Evolutionary conservation across 1,140 invertebrate species (phyloP), one percentile per base, ranked within the genome.

Genomic region (Belonocnema kinseyi): DNA sequence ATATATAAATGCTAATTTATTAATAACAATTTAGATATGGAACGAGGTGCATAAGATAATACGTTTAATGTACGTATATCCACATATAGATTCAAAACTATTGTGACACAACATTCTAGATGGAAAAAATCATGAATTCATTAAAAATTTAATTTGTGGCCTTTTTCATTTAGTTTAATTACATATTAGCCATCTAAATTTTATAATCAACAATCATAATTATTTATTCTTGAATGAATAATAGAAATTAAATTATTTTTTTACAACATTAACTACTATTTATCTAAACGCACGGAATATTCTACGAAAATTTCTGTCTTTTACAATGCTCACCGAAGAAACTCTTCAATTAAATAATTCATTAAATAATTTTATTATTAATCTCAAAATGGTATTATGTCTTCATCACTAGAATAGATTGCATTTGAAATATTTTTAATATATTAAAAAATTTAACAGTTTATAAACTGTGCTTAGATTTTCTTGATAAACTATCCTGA

Each of bases 341-440:
- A 66, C 26, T n/a, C 21, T 16, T 40, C 21, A 66, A 21, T 58
- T 26, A 14, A 12, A 58, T 66, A 40, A 66, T 66, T n/a, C 11
- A 66, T 16, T 12, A 46, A 40, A 8, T n/a, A 40, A 33, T 46
- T 16, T 66, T 14, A 16, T 40, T 40, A 46, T 10, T 46, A 8
- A 46, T 66, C 58, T 33, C 2, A 66, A 40, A 14, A 66, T 66
- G 26, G 26, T 66, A 66, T 66, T 14, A 66, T 33, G 33, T 40
- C 40, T 66, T 66, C 61, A n/a, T 14, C 40, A 66, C 40, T 66
- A 66, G 40, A 66, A 66, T 66, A 66, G 26, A 66, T 66, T 66
- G 16, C 58, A 58, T 72, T 73, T 56, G 50, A 40, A 72, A 75
- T 72, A 66, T 76, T 54, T 76, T 76, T 50, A 66, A 40, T 40